Evolutionary conservation across 2,888 invertebrate genomes (phyloP).

Genomic region (Sesamia inferens): DNA sequence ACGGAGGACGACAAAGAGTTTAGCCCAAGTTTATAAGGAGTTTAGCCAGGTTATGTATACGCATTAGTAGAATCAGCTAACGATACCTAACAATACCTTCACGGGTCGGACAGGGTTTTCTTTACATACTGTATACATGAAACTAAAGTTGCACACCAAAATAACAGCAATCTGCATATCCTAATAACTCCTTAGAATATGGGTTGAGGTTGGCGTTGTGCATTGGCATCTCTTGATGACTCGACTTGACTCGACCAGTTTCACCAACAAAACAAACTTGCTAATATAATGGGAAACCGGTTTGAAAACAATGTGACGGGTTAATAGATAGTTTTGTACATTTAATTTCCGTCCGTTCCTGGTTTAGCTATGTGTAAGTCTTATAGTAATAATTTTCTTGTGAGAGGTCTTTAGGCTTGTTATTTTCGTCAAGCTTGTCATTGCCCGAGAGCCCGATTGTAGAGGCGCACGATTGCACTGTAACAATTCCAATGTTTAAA

Average conservation of each 20-base stretch:
- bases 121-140: too few relatives aligned
- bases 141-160: neutral
- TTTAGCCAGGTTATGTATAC: too few relatives aligned
- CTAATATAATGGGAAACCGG: neutral
- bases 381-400: neutral
- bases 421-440: conserved; percentile 7
- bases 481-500: conserved; percentile 20
- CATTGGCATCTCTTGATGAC: neutral
- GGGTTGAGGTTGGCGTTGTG: too few relatives aligned
- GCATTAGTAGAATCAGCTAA: too few relatives aligned
- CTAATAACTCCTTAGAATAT: neutral
- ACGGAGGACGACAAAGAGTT: too few relatives aligned
- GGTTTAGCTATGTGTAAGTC: neutral
- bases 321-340: neutral
- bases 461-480: neutral
- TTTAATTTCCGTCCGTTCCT: neutral
- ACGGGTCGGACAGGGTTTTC: too few relatives aligned
- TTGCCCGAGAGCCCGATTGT: neutral
- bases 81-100: too few relatives aligned
- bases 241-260: conserved; percentile 8
- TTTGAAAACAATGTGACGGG: neutral
- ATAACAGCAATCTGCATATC: neutral
- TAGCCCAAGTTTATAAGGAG: too few relatives aligned
- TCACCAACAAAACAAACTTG: conserved; percentile 11
- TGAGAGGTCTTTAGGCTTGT: neutral